Evolutionary conservation across 2,888 invertebrate genomes (phyloP), one percentile per base, ranked within the genome.

Genomic region (Volucella bombylans): DNA sequence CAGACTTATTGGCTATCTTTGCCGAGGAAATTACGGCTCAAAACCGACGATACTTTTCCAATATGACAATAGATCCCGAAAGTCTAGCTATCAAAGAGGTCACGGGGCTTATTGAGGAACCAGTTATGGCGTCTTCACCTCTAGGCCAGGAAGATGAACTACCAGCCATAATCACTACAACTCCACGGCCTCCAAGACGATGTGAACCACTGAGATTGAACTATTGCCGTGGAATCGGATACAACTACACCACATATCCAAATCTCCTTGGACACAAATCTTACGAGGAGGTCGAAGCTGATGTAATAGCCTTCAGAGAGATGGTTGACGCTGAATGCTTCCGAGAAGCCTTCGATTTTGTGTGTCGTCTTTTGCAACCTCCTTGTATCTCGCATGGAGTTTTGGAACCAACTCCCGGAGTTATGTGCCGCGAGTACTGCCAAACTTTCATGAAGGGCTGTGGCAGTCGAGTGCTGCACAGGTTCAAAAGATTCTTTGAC

Each of bases 281-380:
- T 31, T 89, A 92, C 8, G 93, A 94, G 38, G 95, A 95, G 52
- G 94, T 97, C 4, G 92, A 94, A 86, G 94, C 94, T 50, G 96
- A 97, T 90, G 94, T 97, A 18, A 96, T 97, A 59, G 94, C 96
- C 0, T 97, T 96, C 90, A 94, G 96, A 81, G 97, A 96, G 90
- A 92, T 97, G n/a, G 95, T 97, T 8, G 97, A 97, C 90, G 96
- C 96, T 0, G 97, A 97, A 91, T 98, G 98, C 90, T 97, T 96
- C 88, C 94, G 95, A 86, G 94, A 96, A 87, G 97, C 97, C 1
- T 96, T 96, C 92, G 97, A 98, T 89, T 97, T 97, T 89, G 94
- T 98, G 8, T 98, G 98, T 89, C 95, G 96, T 89, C 93, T 97
- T 82, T 92, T 97, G 57, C 97, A 97, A 90, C 97, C 97, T 0